A percentile compares a stretch with the other conserved stretches of the same genome.
These are phyloP conservation scores for Myotis myotis DNA, from an alignment of 2,797 vertebrate genomes.

Conservation along the genomic window DNA sequence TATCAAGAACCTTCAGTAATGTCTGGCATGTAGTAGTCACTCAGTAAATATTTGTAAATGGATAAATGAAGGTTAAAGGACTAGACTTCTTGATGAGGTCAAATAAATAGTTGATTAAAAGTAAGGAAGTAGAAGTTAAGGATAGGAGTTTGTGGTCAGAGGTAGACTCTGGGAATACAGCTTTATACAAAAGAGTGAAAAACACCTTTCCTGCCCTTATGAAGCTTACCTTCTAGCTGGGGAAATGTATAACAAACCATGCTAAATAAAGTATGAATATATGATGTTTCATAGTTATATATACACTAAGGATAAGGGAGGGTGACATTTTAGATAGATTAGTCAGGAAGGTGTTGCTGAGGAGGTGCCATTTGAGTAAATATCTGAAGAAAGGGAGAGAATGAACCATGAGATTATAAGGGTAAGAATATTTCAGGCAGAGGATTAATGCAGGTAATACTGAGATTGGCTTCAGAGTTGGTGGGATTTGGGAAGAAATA, in stretches of 20 bases:
- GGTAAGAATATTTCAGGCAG: background rate
- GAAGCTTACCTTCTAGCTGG: conserved; percentile 20
- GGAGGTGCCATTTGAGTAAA: conserved; percentile 17
- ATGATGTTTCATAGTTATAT: conserved; percentile 1
- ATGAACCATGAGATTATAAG: background rate
- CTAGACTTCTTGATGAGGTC: conserved; percentile 31
- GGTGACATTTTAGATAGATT: background rate
- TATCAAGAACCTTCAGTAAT: background rate
- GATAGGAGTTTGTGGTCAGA: conserved; percentile 1
- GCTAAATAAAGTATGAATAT: conserved; percentile 15
- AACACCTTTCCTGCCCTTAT: background rate
- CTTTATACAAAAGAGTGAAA: background rate
- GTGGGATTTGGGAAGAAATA: background rate
- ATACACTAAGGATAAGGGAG: background rate
- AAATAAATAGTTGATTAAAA: conserved; percentile 46
- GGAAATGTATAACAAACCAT: background rate
- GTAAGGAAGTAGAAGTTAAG: conserved; percentile 26
- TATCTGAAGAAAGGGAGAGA: conserved; percentile 3
- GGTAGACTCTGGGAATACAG: background rate
- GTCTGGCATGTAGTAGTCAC: background rate
- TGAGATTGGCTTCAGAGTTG: background rate
- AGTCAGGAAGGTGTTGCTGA: background rate
- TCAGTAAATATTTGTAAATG: conserved; percentile 11
- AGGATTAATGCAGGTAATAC: background rate
- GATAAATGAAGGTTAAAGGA: background rate